Conservation (phyloP, 2,888 invertebrate genomes). For the Ectemnius cavifrons region DNA sequence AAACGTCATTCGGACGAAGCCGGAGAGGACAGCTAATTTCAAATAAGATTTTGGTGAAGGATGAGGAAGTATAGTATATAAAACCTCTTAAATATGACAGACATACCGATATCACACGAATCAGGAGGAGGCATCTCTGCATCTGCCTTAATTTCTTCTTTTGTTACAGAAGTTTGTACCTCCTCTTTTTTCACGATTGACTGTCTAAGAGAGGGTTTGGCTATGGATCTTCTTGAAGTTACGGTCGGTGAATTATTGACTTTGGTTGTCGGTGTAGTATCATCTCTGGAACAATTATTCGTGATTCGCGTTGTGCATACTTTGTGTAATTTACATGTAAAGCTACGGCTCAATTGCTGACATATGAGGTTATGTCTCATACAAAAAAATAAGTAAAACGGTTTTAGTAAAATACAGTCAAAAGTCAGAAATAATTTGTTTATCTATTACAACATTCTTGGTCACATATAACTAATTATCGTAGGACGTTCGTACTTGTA, state of each 20-base stretch:
- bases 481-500: no score
- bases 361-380: no score
- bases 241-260: slow-evolving; percentile 18
- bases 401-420: no score
- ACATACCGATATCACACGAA: slow-evolving; percentile 48
- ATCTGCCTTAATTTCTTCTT: slow-evolving; percentile 18
- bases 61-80: neutral
- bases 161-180: neutral
- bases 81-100: neutral
- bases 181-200: slow-evolving; percentile 25
- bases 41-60: no score
- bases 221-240: slow-evolving; percentile 26
- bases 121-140: slow-evolving; percentile 28
- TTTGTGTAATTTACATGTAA: neutral
- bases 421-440: no score
- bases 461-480: no score
- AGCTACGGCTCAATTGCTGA: no score
- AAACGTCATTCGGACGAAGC: no score
- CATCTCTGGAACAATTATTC: slow-evolving; percentile 12
- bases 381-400: no score
- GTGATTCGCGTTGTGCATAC: neutral
- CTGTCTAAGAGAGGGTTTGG: slow-evolving; percentile 21
- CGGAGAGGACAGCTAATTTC: no score
- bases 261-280: slow-evolving; percentile 5
- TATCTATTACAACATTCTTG: no score